Base-by-base conservation (phyloP, 2,113 vertebrate genomes). In the Rhinolophus sinicus region DNA sequence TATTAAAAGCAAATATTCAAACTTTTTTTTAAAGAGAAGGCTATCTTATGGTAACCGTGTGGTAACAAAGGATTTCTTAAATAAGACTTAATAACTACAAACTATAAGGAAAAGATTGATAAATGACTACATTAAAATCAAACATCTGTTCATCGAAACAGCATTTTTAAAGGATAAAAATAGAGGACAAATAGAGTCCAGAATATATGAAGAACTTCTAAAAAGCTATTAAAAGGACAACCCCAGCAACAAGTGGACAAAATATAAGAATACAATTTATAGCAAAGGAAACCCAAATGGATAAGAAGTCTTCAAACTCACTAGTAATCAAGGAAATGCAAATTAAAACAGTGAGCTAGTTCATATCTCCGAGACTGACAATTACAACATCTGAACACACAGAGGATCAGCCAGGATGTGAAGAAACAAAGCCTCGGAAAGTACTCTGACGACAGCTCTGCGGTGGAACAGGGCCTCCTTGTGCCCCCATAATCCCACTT, bases 101-200 rank as follows among this genome's bases (percentile, higher is more conserved):
- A 78, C 22, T 16, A 64, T 58, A 90, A 93, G 67, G n/a, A 77
- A 97, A 97, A 95, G 54, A 81, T 3, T n/a, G 70, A 88, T 85
- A 88, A 90, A 85, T 69, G 19, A 65, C 40, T 50, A 40, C 8
- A 40, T 86, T 78, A 94, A 92, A 93, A 94, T 72, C 77, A 93
- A 94, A 70, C 69, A 96, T 88, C 85, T 95, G 65, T 75, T 97
- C 84, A 80, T 81, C 72, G 90, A 97, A 97, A 88, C 26, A 88
- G 40, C 47, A 91, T 81, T 88, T 97, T 82, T 77, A 96, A 90
- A 93, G 67, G 30, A 93, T 69, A 92, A 90, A 96, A 85, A 92
- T 2, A 67, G 28, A 10, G 80, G n/a, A 94, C 56, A 97, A 97
- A 93, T 78, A 96, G 77, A 94, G 94, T 92, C 50, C 64, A 77